Conservation (phyloP, 2,113 vertebrate species). For the Lipotes vexillifer region DNA sequence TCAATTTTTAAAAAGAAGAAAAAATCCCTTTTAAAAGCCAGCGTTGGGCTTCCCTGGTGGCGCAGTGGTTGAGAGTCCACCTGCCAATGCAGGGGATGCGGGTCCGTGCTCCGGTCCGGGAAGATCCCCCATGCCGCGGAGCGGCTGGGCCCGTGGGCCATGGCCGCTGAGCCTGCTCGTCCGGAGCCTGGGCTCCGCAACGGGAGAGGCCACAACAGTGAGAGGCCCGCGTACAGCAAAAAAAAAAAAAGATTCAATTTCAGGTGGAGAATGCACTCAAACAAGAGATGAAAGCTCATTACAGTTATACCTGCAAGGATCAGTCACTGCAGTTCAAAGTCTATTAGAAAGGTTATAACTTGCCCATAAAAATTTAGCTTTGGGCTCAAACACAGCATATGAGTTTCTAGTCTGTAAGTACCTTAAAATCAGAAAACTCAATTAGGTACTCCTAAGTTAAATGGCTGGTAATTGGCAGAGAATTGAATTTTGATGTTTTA, state of each 20-base stretch:
- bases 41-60: not conserved
- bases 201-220: too few species aligned
- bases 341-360: slow-evolving; percentile 38
- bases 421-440: not conserved
- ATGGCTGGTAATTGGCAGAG: slow-evolving; percentile 47
- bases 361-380: slow-evolving; percentile 6
- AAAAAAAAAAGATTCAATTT: not conserved
- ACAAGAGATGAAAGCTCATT: slow-evolving; percentile 36
- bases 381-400: not conserved
- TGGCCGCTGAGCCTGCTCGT: too few species aligned
- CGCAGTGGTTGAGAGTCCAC: too few species aligned
- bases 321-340: slow-evolving; percentile 20
- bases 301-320: slow-evolving; percentile 38
- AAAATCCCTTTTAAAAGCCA: not conserved
- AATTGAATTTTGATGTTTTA: slow-evolving; percentile 52
- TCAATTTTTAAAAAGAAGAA: not conserved
- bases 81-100: too few species aligned
- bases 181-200: too few species aligned
- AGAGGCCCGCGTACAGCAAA: too few species aligned
- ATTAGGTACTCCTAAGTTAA: slow-evolving; percentile 38
- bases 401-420: slow-evolving; percentile 16
- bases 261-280: slow-evolving; percentile 34
- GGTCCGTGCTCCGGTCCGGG: too few species aligned
- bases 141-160: too few species aligned
- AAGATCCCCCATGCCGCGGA: too few species aligned